Conservation (phyloP, 2,113 vertebrate species). For the Pteruthius melanotis region DNA sequence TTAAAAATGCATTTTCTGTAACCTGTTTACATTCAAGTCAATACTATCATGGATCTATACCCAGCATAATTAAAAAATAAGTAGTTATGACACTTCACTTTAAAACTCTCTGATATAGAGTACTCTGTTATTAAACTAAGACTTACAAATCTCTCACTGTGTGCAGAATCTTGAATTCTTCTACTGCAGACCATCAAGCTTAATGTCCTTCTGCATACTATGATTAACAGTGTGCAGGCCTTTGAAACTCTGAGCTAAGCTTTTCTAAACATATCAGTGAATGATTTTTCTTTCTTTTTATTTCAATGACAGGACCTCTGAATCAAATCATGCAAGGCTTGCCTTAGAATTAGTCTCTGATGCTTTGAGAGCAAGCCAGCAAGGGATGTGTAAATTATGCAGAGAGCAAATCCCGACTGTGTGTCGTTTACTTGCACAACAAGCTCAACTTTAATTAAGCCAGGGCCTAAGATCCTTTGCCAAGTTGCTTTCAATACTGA, state of each 20-base stretch:
- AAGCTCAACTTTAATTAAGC: slow-evolving; percentile 70
- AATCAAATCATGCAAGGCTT: slow-evolving; percentile 4
- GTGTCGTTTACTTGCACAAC: slow-evolving; percentile 67
- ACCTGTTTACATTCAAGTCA: not conserved
- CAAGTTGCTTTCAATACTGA: slow-evolving; percentile 57
- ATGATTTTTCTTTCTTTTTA: slow-evolving; percentile 4
- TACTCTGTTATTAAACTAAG: not conserved
- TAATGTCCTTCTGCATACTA: not conserved
- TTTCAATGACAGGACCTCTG: not conserved
- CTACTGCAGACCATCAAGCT: not conserved
- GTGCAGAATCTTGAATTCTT: not conserved
- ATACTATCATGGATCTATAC: not conserved
- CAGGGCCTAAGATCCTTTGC: slow-evolving; percentile 49
- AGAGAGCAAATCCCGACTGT: slow-evolving; percentile 62
- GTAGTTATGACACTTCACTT: not conserved
- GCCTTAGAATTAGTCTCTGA: not conserved
- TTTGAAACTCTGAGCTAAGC: slow-evolving; percentile 12
- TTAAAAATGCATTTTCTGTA: not conserved
- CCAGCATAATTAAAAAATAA: not conserved
- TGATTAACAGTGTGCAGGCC: not conserved
- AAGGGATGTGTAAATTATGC: slow-evolving; percentile 56
- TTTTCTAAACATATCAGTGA: not conserved
- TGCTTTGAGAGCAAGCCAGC: slow-evolving; percentile 48
- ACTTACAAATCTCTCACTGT: not conserved
- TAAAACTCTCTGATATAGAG: not conserved